Evolutionary conservation across 1,140 invertebrate species (phyloP), one percentile per base, ranked within the genome.

Genomic region (Sipha flava): DNA sequence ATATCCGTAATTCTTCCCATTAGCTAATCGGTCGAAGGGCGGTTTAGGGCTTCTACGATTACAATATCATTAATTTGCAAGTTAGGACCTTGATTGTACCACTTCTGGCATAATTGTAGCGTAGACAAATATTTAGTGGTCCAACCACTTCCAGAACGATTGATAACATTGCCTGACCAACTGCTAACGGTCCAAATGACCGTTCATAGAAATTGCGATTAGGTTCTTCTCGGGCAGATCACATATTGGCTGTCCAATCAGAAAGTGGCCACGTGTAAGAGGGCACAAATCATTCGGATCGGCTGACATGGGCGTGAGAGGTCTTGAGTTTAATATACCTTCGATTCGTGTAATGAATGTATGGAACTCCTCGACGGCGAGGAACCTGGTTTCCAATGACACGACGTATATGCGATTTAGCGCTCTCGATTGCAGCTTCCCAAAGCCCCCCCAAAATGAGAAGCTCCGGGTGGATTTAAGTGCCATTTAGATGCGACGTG

Each of bases 371-470:
- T 85, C 84, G 81, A 81, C 82, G 3, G 82, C 82, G 73, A 84
- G 68, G n/a, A n/a, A 80, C 59, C 49, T 64, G 80, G 40, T 54
- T 47, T 43, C 83, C 84, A 70, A 85, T 16, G 37, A 83, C 82
- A 29, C 82, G 80, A 5, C 80, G 73, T 37, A 87, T 79, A 81
- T 85, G 83, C 79, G 81, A 82, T 72, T 86, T 85, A 1, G 83
- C 81, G 10, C 82, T 83, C 62, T 85, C 83, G 5, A 86, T 82
- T n/a, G 82, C 80, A 68, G 81, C 79, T 81, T 87, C 85, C 84
- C 85, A 86, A 9, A 84, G 45, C 18, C 85, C 85, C n/a, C 29
- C 85, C 85, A 23, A 84, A 82, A 64, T 86, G 82, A 3, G 85
- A 83, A 16, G 81, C 81, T 57, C 45, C 21, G 9, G 86, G 84